A percentile compares a stretch with the other conserved stretches of the same genome.
Evolutionary conservation across 92 coral and sea anemone species (phyloP).

Genomic region (Galaxea fascicularis): DNA sequence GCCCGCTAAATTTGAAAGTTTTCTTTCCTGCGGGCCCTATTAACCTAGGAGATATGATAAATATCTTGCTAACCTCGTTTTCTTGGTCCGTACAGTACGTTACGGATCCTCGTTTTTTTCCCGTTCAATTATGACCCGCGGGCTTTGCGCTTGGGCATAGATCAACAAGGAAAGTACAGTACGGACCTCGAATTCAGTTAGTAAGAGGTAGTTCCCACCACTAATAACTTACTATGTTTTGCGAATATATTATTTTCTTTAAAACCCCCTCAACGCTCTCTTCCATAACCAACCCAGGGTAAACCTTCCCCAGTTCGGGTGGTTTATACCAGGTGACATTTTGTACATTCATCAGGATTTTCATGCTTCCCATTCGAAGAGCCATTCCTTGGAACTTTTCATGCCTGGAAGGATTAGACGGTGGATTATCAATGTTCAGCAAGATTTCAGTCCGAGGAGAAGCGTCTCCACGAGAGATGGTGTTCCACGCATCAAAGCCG

Average conservation of each 20-base stretch:
- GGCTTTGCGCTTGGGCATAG: too few species aligned
- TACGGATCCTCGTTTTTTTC: too few species aligned
- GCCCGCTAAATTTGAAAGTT: too few species aligned
- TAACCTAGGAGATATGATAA: too few species aligned
- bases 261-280: constrained; percentile 16
- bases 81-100: too few species aligned
- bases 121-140: too few species aligned
- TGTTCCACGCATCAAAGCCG: constrained; percentile 58
- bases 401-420: constrained; percentile 3
- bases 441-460: constrained; percentile 65
- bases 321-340: constrained; percentile 73
- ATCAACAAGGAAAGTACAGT: too few species aligned
- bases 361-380: constrained; percentile 72
- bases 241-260: neutral
- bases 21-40: too few species aligned
- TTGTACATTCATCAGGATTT: constrained; percentile 67
- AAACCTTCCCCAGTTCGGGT: constrained; percentile 50
- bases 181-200: too few species aligned
- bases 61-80: too few species aligned
- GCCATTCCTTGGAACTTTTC: constrained; percentile 61
- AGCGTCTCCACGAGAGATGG: constrained; percentile 49
- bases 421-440: constrained; percentile 52
- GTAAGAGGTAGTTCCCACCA: too few species aligned
- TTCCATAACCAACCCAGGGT: neutral
- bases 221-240: neutral